Percentiles rank a stretch among this genome's conserved stretches.
Evolutionary conservation across 2,888 invertebrate species (phyloP).

Genomic region (Hypomecis punctinalis): DNA sequence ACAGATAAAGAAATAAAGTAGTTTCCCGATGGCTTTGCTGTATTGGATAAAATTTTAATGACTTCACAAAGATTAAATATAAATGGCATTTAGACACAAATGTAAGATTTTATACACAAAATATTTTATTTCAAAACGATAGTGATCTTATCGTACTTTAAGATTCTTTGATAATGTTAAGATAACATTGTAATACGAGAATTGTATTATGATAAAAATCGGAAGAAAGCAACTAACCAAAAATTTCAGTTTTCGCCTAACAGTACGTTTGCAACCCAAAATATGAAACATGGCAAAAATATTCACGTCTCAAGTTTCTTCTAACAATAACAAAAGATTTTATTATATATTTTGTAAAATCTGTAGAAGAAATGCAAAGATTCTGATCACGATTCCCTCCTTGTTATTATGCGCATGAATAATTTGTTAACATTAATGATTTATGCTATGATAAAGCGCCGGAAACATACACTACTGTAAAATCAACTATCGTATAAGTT

Average conservation of each 20-base stretch:
- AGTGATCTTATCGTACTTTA: not conserved
- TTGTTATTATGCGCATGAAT: slow-evolving; percentile 83
- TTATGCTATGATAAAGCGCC: slow-evolving; percentile 76
- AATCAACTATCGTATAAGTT: slow-evolving; percentile 36
- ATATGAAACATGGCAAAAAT: no score
- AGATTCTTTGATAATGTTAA: slow-evolving; percentile 1
- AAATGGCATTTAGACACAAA: not conserved
- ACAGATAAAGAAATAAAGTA: no score
- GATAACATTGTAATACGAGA: slow-evolving; percentile 6
- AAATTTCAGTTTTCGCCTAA: not conserved
- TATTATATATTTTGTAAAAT: slow-evolving; percentile 48
- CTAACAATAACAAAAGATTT: slow-evolving; percentile 51
- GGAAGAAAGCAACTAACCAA: not conserved
- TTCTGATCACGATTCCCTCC: slow-evolving; percentile 70
- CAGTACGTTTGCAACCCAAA: not conserved
- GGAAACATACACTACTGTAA: slow-evolving; percentile 63
- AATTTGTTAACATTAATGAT: slow-evolving; percentile 80
- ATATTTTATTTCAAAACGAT: slow-evolving; percentile 4
- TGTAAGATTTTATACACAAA: not conserved
- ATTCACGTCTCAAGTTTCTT: not conserved
- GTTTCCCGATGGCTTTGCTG: no score
- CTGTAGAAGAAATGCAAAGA: slow-evolving; percentile 69
- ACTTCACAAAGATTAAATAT: no score
- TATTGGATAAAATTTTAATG: no score
- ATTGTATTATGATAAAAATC: not conserved